Evolutionary conservation across 2,797 vertebrate genomes (phyloP).

Genomic region (Carapus acus): DNA sequence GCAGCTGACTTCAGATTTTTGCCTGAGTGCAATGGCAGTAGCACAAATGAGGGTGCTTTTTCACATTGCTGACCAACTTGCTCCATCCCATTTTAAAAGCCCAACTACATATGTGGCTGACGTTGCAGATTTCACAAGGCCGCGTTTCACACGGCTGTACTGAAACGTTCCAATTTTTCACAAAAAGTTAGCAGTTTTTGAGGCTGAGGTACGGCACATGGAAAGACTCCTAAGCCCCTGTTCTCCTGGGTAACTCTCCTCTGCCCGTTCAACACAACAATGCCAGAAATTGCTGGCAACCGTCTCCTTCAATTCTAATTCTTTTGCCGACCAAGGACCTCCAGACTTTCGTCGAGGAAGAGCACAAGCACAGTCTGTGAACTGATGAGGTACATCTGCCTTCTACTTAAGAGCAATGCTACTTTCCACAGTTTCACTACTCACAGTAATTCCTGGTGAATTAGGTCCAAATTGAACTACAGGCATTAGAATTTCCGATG

Average conservation of each 20-base stretch:
- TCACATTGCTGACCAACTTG: slow-evolving; percentile 54
- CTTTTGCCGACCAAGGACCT: too few relatives aligned
- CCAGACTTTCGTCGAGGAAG: too few relatives aligned
- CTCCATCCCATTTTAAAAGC: slow-evolving; percentile 16
- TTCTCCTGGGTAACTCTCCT: too few relatives aligned
- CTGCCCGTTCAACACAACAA: too few relatives aligned
- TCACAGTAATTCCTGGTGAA: not conserved
- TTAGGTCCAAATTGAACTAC: not conserved
- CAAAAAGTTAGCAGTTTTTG: not conserved
- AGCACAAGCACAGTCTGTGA: too few relatives aligned
- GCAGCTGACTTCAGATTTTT: slow-evolving; percentile 58
- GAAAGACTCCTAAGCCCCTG: too few relatives aligned
- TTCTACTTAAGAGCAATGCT: too few relatives aligned
- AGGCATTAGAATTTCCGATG: not conserved
- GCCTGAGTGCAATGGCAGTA: slow-evolving; percentile 46
- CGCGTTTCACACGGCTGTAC: not conserved
- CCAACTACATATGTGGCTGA: slow-evolving; percentile 1
- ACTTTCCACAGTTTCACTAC: too few relatives aligned
- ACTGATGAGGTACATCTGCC: too few relatives aligned
- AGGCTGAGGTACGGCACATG: not conserved
- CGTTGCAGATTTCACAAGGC: not conserved
- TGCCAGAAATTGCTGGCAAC: too few relatives aligned
- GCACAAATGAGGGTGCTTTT: slow-evolving; percentile 57
- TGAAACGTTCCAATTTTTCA: not conserved
- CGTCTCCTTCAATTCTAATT: too few relatives aligned